Evolutionary conservation across 2,888 invertebrate species (phyloP).

Genomic region (Brassicogethes aeneus): DNA sequence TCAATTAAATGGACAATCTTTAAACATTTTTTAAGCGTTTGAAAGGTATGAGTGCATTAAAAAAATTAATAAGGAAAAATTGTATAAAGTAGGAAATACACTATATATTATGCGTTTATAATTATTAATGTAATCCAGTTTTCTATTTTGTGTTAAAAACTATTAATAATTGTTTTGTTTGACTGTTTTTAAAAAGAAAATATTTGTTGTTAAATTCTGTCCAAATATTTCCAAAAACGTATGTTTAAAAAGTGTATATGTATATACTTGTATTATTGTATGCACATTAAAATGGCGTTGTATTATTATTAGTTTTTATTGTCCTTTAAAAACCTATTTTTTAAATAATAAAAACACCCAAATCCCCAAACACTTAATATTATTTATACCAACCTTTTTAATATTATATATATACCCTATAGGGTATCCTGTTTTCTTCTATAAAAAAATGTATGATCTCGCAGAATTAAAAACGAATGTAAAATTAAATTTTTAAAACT

Average conservation of each 20-base stretch:
- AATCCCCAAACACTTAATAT: too few species aligned
- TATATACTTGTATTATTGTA: constrained; percentile 46
- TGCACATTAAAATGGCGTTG: constrained; percentile 45
- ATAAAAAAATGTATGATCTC: too few species aligned
- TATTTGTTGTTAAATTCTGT: constrained; percentile 44
- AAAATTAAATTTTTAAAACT: too few species aligned
- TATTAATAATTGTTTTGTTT: constrained; percentile 35
- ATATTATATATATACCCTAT: too few species aligned
- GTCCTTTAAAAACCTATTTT: too few species aligned
- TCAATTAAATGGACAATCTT: constrained; percentile 25
- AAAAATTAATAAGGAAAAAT: constrained; percentile 16
- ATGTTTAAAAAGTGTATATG: constrained; percentile 44
- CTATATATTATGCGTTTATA: constrained; percentile 25
- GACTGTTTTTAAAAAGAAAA: constrained; percentile 36
- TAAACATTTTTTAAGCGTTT: constrained; percentile 7
- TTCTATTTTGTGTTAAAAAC: constrained; percentile 31
- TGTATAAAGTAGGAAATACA: constrained; percentile 17
- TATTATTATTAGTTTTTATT: too few species aligned
- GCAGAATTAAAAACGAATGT: too few species aligned
- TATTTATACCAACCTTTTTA: too few species aligned
- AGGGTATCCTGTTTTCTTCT: too few species aligned
- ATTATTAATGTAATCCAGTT: constrained; percentile 29
- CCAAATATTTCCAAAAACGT: constrained; percentile 41
- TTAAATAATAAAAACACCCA: too few species aligned
- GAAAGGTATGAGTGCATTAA: constrained; percentile 23